These are phyloP conservation scores for Xylocampa areola DNA, from an alignment of 2,888 invertebrate species.

Conservation along the genomic window DNA sequence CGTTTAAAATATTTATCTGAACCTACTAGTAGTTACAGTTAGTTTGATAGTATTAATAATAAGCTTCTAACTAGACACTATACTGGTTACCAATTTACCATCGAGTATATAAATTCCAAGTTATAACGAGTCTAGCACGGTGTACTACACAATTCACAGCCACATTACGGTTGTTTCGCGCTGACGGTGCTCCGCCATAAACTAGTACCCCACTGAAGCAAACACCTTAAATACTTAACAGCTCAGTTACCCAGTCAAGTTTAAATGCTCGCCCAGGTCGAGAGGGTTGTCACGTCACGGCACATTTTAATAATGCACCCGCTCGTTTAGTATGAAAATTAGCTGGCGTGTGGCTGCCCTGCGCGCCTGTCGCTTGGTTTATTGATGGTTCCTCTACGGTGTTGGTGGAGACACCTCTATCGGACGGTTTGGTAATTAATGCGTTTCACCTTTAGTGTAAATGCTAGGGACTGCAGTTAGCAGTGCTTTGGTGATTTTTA, in stretches of 20 bases:
- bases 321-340: slow-evolving; percentile 89
- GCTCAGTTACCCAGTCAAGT: slow-evolving; percentile 77
- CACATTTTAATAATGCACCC: slow-evolving; percentile 88
- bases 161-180: slow-evolving; percentile 45
- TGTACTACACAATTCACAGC: slow-evolving; percentile 44
- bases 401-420: slow-evolving; percentile 58
- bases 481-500: slow-evolving; percentile 28
- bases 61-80: slow-evolving; percentile 1
- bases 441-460: slow-evolving; percentile 50
- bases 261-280: slow-evolving; percentile 78
- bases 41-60: neutral
- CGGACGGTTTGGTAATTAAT: slow-evolving; percentile 67
- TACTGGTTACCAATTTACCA: neutral
- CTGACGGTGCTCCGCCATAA: slow-evolving; percentile 61
- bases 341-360: slow-evolving; percentile 77
- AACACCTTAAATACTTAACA: slow-evolving; percentile 80
- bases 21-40: too few relatives aligned
- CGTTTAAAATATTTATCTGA: too few relatives aligned
- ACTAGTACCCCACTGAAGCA: slow-evolving; percentile 71
- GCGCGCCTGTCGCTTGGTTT: slow-evolving; percentile 73
- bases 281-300: slow-evolving; percentile 81
- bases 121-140: slow-evolving; percentile 35
- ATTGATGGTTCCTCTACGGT: slow-evolving; percentile 73
- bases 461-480: slow-evolving; percentile 22
- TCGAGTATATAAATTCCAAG: slow-evolving; percentile 29